phyloP scores from a whole-genome alignment of 2,113 vertebrate genomes.

The Stomatorhinus ivindoensis region DNA sequence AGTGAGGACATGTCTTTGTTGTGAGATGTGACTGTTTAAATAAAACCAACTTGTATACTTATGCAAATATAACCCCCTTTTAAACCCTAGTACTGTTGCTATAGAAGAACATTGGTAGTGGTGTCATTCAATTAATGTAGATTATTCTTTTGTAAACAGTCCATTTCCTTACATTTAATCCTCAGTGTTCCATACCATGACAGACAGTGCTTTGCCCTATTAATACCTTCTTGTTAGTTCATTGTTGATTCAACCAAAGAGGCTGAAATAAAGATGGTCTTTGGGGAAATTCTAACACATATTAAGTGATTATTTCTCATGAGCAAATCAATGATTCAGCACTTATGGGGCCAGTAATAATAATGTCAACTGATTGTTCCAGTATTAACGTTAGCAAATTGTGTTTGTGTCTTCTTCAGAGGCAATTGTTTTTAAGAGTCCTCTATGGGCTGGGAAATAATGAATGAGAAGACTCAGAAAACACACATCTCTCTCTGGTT shows the following conservation, averaged over 20 bases:
- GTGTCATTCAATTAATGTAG: not conserved
- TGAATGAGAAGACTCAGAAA: slow-evolving; percentile 6
- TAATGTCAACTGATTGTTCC: not conserved
- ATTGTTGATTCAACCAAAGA: not conserved
- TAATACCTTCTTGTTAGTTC: not conserved
- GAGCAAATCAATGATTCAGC: slow-evolving; percentile 11
- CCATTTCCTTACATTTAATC: not conserved
- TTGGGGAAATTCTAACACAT: not conserved
- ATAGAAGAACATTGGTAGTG: not conserved
- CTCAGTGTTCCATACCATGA: not conserved
- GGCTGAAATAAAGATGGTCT: not conserved
- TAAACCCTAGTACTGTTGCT: not conserved
- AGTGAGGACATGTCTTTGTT: not conserved
- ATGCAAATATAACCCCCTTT: not conserved
- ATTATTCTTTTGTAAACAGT: not conserved
- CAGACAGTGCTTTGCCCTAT: not conserved
- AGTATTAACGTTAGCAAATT: slow-evolving; percentile 11
- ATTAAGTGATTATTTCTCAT: slow-evolving; percentile 1
- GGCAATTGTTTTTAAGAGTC: slow-evolving; percentile 11
- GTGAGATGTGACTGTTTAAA: not conserved
- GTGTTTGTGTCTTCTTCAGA: not conserved
- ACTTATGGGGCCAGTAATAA: not conserved
- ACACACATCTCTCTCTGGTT: not conserved
- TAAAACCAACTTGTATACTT: not conserved
- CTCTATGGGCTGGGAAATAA: slow-evolving; percentile 1